A percentile compares a stretch with the other conserved stretches of the same genome.
Conservation (phyloP, 1,140 invertebrate species). For the Chironomus tepperi region DNA sequence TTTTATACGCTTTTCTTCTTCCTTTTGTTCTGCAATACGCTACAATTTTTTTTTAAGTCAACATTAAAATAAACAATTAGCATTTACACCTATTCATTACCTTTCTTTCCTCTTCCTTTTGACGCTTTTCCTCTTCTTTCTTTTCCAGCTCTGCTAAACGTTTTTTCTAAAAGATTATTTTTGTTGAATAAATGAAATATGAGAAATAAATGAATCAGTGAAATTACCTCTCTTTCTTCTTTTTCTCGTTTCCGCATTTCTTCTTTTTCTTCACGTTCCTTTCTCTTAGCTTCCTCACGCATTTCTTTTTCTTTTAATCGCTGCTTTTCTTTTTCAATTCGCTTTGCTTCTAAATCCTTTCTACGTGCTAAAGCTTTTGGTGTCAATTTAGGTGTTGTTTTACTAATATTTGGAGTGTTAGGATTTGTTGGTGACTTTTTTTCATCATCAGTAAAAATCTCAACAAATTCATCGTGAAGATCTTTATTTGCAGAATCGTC, state of each 20-base stretch:
- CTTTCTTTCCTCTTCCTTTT: conserved; percentile 45
- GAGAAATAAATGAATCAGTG: no score
- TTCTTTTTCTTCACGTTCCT: conserved; percentile 39
- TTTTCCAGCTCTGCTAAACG: conserved; percentile 48
- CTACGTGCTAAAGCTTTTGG: neutral
- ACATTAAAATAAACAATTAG: conserved; percentile 37
- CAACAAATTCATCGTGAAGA: conserved; percentile 2
- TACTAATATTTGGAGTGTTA: neutral
- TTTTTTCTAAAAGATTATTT: no score
- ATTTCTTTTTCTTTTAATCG: conserved; percentile 40
- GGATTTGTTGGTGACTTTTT: neutral
- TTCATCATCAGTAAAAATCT: neutral
- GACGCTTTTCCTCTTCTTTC: conserved; percentile 51
- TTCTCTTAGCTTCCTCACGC: conserved; percentile 30
- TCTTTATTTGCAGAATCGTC: neutral
- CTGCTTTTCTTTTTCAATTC: conserved; percentile 38
- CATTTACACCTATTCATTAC: conserved; percentile 36
- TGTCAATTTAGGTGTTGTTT: neutral
- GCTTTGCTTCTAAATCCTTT: neutral
- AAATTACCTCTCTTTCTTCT: conserved; percentile 48
- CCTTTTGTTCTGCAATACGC: conserved; percentile 34
- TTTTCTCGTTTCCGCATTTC: conserved; percentile 44
- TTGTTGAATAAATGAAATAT: no score
- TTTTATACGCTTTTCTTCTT: conserved; percentile 34
- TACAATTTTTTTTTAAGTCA: neutral